Percentiles rank a stretch among this genome's conserved stretches.
Conservation (phyloP, 1,140 invertebrate species). For the Drosophila paulistorum region DNA sequence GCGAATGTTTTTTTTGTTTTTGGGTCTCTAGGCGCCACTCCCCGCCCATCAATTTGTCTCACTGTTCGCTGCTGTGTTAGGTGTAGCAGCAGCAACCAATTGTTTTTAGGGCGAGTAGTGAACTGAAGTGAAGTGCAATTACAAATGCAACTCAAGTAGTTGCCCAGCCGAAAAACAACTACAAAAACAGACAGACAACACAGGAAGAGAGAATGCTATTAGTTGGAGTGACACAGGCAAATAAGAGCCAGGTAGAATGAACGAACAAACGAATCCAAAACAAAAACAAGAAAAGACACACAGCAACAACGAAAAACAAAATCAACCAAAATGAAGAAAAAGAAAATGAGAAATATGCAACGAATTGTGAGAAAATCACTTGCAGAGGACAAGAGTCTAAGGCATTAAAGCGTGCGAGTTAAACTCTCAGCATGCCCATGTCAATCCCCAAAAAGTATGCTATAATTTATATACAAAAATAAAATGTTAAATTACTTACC, state of each 20-base stretch:
- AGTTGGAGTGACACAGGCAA: constrained; percentile 51
- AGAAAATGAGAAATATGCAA: constrained; percentile 15
- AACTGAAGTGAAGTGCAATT: constrained; percentile 72
- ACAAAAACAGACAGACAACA: constrained; percentile 28
- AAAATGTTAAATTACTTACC: too few relatives aligned
- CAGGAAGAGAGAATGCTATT: constrained; percentile 25
- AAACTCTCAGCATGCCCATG: background rate
- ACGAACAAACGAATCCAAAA: background rate
- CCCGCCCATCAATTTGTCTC: constrained; percentile 77
- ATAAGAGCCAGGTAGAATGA: constrained; percentile 31
- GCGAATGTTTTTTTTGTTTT: constrained; percentile 33
- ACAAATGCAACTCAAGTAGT: constrained; percentile 78
- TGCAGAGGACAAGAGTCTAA: constrained; percentile 1
- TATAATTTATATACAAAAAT: too few relatives aligned
- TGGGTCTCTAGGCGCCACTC: constrained; percentile 44
- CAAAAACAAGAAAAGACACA: background rate
- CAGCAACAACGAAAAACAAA: background rate
- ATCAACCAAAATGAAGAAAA: background rate
- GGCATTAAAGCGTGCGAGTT: background rate
- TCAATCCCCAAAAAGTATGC: constrained; percentile 7
- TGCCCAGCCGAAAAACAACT: constrained; percentile 31
- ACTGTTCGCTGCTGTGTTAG: constrained; percentile 37
- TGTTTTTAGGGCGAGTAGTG: constrained; percentile 55
- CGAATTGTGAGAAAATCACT: constrained; percentile 18
- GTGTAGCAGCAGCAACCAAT: constrained; percentile 57